Conservation (phyloP, 2,797 vertebrate genomes). For the Psittacula derbiana region DNA sequence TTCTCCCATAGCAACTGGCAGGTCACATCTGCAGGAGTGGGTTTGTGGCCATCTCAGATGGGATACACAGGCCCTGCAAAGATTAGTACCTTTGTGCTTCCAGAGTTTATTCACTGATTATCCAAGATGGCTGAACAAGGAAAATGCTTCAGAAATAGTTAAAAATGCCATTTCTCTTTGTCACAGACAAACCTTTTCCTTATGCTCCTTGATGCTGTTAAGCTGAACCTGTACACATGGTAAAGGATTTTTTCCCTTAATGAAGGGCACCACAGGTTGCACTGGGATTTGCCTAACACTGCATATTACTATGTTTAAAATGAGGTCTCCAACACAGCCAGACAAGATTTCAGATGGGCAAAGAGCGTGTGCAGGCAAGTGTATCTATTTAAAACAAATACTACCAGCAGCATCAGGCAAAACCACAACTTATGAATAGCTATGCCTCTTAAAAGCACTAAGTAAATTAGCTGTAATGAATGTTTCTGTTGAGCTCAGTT, state of each 20-base stretch:
- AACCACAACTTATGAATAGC: constrained; percentile 47
- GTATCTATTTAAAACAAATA: constrained; percentile 46
- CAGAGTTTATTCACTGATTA: not conserved
- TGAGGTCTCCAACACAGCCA: not conserved
- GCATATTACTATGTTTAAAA: not conserved
- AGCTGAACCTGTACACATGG: rapidly evolving
- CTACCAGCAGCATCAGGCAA: constrained; percentile 53
- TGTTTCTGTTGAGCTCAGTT: constrained; percentile 27
- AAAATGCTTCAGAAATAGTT: not conserved
- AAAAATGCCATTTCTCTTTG: not conserved
- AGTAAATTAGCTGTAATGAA: constrained; percentile 54
- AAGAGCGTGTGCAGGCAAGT: constrained; percentile 52
- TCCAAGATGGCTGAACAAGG: not conserved
- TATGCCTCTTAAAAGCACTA: constrained; percentile 30
- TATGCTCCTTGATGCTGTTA: not conserved
- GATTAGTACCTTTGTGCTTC: not conserved
- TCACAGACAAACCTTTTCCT: not conserved
- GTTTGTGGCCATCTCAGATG: not conserved
- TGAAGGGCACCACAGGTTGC: not conserved
- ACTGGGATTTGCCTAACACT: not conserved
- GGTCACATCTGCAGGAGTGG: not conserved
- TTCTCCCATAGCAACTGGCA: not conserved
- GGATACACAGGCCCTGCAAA: not conserved
- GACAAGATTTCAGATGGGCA: constrained; percentile 35
- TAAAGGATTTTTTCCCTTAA: not conserved